These are phyloP conservation scores for Cricetomys ansorgei DNA, from an alignment of 2,113 vertebrate genomes.

Conservation along the genomic window DNA sequence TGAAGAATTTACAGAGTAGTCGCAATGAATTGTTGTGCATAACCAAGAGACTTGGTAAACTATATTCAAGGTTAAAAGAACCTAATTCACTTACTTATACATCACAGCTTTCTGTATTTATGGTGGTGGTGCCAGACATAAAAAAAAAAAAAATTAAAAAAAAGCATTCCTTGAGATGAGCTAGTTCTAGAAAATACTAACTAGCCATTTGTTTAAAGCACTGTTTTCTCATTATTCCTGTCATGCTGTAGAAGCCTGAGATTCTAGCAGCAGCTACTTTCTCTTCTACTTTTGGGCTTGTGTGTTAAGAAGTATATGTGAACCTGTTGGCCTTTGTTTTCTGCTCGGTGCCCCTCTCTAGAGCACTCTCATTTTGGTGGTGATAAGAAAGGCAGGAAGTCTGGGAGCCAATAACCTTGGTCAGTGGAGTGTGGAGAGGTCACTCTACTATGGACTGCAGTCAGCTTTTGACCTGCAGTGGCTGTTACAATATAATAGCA, in stretches of 20 bases:
- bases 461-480: neutral
- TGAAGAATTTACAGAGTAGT: neutral
- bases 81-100: neutral
- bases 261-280: constrained; percentile 27
- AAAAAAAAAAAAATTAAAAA: neutral
- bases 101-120: neutral
- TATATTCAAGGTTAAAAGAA: neutral
- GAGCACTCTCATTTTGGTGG: neutral
- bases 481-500: neutral
- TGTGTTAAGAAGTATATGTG: neutral
- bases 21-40: neutral
- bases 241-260: neutral
- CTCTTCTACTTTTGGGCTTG: neutral
- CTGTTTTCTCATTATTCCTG: neutral
- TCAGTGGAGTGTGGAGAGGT: neutral
- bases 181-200: neutral
- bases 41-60: neutral
- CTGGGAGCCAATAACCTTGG: neutral
- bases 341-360: neutral
- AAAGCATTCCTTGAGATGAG: neutral
- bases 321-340: neutral
- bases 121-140: neutral
- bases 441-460: neutral
- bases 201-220: neutral
- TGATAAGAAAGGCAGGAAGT: neutral